Evolutionary conservation across 2,797 vertebrate genomes (phyloP).

Genomic region (Lepus townsendii): DNA sequence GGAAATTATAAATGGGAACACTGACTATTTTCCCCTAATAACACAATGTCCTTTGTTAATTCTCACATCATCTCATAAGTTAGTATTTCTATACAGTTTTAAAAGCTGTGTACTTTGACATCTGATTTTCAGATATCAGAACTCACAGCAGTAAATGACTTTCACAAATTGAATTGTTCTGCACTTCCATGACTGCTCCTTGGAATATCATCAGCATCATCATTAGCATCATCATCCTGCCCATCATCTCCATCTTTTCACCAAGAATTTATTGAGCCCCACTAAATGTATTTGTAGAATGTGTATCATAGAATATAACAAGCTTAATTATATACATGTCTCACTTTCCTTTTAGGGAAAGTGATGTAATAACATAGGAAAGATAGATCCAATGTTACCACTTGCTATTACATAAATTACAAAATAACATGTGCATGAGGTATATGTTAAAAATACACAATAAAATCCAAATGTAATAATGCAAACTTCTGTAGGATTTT

Average conservation of each 20-base stretch:
- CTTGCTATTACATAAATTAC: neutral
- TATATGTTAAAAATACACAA: neutral
- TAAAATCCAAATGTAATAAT: neutral
- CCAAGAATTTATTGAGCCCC: neutral
- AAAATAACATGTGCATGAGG: neutral
- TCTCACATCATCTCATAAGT: neutral
- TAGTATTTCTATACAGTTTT: neutral
- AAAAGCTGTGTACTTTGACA: neutral
- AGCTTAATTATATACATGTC: neutral
- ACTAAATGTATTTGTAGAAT: constrained; percentile 1
- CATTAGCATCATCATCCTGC: neutral
- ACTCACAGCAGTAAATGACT: neutral
- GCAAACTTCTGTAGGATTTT: neutral
- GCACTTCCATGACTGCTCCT: neutral
- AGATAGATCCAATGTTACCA: neutral
- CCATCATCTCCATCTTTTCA: neutral
- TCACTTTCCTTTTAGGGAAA: neutral
- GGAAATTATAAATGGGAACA: neutral
- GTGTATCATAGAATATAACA: neutral
- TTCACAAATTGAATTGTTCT: neutral
- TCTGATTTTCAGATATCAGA: constrained; percentile 13
- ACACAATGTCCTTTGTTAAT: neutral
- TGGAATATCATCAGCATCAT: neutral
- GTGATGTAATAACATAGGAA: neutral
- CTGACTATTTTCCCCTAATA: neutral